These are phyloP conservation scores for Apis laboriosa DNA, from an alignment of 1,140 invertebrate species.

Conservation along the genomic window DNA sequence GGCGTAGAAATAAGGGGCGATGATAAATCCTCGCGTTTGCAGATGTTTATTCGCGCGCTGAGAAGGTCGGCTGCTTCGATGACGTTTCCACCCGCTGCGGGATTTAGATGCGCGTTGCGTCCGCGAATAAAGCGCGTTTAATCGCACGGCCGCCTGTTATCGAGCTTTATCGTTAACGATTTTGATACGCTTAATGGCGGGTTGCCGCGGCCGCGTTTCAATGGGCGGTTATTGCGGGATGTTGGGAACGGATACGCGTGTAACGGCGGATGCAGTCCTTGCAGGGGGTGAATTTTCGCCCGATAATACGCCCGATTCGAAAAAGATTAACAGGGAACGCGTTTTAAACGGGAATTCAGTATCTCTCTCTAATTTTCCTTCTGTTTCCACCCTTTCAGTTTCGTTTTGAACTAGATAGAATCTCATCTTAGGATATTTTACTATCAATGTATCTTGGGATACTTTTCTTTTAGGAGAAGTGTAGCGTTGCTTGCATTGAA, in stretches of 20 bases:
- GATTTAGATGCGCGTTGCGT: conserved; percentile 13
- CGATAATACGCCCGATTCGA: too few relatives aligned
- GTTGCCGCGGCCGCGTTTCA: neutral
- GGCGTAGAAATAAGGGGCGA: neutral
- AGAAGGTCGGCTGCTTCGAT: neutral
- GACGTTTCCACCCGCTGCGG: neutral
- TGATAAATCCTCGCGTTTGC: conserved; percentile 10
- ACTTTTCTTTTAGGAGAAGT: too few relatives aligned
- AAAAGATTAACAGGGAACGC: too few relatives aligned
- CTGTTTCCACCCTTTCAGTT: too few relatives aligned
- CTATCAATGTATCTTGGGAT: too few relatives aligned
- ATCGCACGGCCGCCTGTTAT: conserved; percentile 4
- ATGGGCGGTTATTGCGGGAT: neutral
- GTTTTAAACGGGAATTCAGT: too few relatives aligned
- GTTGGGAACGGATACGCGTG: neutral
- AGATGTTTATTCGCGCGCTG: neutral
- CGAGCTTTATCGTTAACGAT: conserved; percentile 7
- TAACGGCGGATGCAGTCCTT: neutral
- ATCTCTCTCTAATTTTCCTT: too few relatives aligned
- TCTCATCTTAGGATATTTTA: too few relatives aligned
- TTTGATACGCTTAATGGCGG: neutral
- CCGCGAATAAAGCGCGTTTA: conserved; percentile 8
- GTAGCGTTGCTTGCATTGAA: too few relatives aligned
- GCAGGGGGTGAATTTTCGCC: too few relatives aligned
- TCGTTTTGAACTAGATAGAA: too few relatives aligned